Evolutionary conservation across 2,797 vertebrate genomes (phyloP), one percentile per base, ranked within the genome.

Genomic region (Harpagifer antarcticus): DNA sequence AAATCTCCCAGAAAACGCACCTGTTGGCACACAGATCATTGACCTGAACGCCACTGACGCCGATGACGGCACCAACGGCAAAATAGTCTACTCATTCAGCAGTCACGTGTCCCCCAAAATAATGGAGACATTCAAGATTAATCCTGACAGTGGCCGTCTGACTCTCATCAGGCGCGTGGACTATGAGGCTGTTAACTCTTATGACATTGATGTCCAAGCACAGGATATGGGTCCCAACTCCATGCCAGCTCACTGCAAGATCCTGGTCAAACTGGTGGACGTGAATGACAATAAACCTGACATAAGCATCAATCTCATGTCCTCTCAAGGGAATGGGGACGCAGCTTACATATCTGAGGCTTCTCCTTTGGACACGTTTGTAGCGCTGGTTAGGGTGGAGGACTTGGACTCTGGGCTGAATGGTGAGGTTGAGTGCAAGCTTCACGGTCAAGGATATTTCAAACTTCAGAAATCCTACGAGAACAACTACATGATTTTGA

Each of bases 221-320:
- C 98, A 99, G 83, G 98, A 99, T 84, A 86, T 98, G 95, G 98
- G 98, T 74, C 98, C 98, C 0, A 99, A 99, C 93, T 98, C 98
- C 2, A 99, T 99, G 92, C 98, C 98, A 0, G 97, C 97, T 19
- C 97, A 98, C 78, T 99, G 98, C 92, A 99, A 98, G 92, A 98
- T 99, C 89, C 94, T 97, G 79, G 96, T 99, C 64, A 97, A 97
- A 83, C 89, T 99, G 70, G 95, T 96, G 9, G 98, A 99, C 1
- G 95, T 99, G 16, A 99, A 99, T 33, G 98, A 99, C 89, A 99
- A 99, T 81, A 98, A 96, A 19, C 98, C 98, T 0, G 97, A 99
- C 74, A 98, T 99, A 58, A 97, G 94, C 78, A 95, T 99, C 82
- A 99, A 96, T 48, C 90, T 98, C 65, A 97, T 98, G 97, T 95